A percentile compares a stretch with the other conserved stretches of the same genome.
Conservation (phyloP, 2,888 invertebrate genomes). For the Anorthoa munda region DNA sequence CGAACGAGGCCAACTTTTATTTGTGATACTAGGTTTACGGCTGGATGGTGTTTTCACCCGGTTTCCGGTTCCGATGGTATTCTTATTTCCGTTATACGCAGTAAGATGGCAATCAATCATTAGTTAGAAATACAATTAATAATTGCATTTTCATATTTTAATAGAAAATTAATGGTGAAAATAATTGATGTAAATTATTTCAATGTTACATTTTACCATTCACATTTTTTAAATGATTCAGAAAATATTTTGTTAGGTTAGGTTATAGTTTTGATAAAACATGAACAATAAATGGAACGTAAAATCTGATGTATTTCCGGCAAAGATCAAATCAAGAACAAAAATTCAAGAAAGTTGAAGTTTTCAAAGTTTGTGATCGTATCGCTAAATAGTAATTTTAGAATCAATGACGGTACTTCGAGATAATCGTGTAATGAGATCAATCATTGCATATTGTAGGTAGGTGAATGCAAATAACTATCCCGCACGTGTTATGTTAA, state of each 20-base stretch:
- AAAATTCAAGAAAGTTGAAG: constrained; percentile 14
- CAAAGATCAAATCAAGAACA: constrained; percentile 3
- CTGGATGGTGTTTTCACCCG: background rate
- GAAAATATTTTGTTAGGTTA: background rate
- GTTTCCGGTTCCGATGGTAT: background rate
- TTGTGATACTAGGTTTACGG: background rate
- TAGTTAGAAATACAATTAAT: background rate
- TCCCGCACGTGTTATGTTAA: constrained; percentile 1
- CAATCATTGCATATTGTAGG: constrained; percentile 1
- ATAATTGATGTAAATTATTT: no score
- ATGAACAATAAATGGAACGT: constrained; percentile 22
- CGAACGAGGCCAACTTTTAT: constrained; percentile 8
- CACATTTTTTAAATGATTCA: background rate
- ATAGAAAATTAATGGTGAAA: background rate
- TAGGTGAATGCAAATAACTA: constrained; percentile 28
- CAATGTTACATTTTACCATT: no score
- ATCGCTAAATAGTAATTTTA: background rate
- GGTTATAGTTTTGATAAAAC: background rate
- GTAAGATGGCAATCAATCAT: constrained; percentile 14
- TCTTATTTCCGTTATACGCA: constrained; percentile 12
- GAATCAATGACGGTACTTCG: constrained; percentile 40
- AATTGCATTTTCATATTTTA: background rate
- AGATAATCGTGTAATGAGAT: constrained; percentile 29
- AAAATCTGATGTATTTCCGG: constrained; percentile 7
- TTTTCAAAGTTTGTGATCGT: constrained; percentile 26